These are phyloP conservation scores for Edolisoma coerulescens DNA, from an alignment of 2,113 vertebrate genomes.

Conservation along the genomic window DNA sequence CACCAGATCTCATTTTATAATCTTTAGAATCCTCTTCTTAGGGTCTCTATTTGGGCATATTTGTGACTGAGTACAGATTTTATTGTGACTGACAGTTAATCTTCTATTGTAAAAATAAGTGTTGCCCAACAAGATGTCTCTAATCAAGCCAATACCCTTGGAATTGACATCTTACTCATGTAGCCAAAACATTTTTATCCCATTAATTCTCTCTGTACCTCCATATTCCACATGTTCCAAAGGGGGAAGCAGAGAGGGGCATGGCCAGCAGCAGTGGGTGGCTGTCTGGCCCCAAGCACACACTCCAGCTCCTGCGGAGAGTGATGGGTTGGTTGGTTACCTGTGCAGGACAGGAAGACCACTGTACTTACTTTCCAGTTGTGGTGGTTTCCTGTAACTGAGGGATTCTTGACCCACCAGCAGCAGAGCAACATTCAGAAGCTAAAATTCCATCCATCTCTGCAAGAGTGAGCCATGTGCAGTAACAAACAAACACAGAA, in stretches of 20 bases:
- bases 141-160: not conserved
- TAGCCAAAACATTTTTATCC: not conserved
- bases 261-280: not conserved
- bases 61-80: not conserved
- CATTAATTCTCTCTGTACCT: not conserved
- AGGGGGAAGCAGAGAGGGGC: not conserved
- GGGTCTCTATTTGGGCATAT: not conserved
- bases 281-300: not conserved
- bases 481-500: not conserved
- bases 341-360: not conserved
- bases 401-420: not conserved
- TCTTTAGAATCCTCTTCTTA: not conserved
- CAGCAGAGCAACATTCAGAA: not conserved
- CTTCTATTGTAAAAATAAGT: not conserved
- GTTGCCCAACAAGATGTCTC: not conserved
- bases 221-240: not conserved
- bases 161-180: not conserved
- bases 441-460: not conserved
- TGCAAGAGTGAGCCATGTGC: not conserved
- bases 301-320: not conserved
- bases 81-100: not conserved
- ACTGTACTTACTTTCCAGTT: rapidly evolving
- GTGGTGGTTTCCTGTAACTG: not conserved
- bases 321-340: not conserved
- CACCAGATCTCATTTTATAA: not conserved